Evolutionary conservation across 2,113 vertebrate genomes (phyloP).

Genomic region (Dasyprocta punctata): DNA sequence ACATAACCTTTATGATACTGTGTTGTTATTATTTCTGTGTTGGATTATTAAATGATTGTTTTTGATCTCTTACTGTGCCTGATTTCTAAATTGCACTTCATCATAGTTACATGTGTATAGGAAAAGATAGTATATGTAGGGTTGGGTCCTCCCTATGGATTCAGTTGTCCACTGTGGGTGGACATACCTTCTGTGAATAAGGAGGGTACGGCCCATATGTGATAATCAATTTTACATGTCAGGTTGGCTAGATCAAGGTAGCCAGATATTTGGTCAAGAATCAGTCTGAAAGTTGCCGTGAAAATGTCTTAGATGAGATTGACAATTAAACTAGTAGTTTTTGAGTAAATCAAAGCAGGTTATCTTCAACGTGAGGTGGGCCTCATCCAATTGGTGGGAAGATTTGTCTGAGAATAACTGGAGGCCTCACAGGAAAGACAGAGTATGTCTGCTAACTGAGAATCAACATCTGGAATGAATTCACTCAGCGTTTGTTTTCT

Average conservation of each 20-base stretch:
- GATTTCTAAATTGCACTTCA: neutral
- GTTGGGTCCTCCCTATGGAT: neutral
- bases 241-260: neutral
- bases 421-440: neutral
- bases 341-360: neutral
- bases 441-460: neutral
- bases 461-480: neutral
- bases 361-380: neutral
- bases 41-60: neutral
- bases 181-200: neutral
- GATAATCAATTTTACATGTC: neutral
- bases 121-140: neutral
- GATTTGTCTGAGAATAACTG: neutral
- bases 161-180: neutral
- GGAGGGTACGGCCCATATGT: neutral
- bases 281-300: neutral
- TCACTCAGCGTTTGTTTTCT: neutral
- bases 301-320: neutral
- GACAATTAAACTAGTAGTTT: neutral
- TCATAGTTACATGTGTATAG: neutral
- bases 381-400: neutral
- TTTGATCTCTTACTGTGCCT: neutral
- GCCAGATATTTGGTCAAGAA: neutral
- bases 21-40: neutral
- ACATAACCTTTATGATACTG: too few relatives aligned